Evolutionary conservation across 2,888 invertebrate genomes (phyloP), one percentile per base, ranked within the genome.

Genomic region (Dynastes maya): DNA sequence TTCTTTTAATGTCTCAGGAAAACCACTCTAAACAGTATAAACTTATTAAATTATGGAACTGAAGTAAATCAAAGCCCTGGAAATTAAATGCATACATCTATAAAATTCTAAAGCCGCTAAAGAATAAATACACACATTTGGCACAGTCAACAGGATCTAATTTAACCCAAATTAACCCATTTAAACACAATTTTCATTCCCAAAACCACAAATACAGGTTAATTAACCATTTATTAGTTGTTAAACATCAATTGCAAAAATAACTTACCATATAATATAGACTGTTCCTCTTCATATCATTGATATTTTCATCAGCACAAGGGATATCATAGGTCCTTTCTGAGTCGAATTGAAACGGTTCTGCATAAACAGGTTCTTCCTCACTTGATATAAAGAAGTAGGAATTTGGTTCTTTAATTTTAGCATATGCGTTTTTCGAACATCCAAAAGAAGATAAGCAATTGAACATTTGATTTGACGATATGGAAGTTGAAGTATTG

Each of bases 291-390:
- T 85, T 83, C 70, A 83, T 84, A 71, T 84, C 84, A 29, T 81
- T 80, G 6, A 80, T 77, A 65, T 81, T 80, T 49, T 82, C 79
- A 70, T 83, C 83, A 45, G 80, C 80, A 63, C 78, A 67, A 27
- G 27, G 49, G 5, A 74, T 40, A 49, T 61, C 27, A 6, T 37
- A 37, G 11, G 45, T 16, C n/a, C 53, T 53, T n/a, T 53, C 53
- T 32, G 51, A 32, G 27, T 51, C 53, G 65, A 82, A 84, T 77
- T 87, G 86, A 84, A 89, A 92, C 0, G 93, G 93, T 82, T 92
- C 92, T 81, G 93, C 93, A 84, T 93, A 93, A 37, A 93, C 91
- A 82, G 92, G 93, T 78, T 80, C 78, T 11, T 78, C 72, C 51
- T 71, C 75, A 11, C 68, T 76, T 9, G 58, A 81, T 74, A 88